Base-by-base conservation (phyloP, 2,797 vertebrate genomes). In the Parotocinclus haroldoi region DNA sequence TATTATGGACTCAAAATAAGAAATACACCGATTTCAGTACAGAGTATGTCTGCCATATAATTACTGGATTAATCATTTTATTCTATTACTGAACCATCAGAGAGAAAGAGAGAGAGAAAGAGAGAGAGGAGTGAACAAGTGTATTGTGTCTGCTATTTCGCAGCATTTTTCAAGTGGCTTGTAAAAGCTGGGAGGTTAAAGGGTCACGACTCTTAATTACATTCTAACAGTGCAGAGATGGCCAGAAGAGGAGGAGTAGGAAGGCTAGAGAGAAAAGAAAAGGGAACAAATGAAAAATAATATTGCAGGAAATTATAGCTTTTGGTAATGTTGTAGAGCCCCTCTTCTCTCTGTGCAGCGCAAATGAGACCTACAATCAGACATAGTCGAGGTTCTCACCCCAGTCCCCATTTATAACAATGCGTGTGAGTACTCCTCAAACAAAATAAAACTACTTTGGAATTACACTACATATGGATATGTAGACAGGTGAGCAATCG, bases 151-250 rank as follows among this genome's bases (percentile, higher is more conserved):
- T 91, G 89, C 88, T 87, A 87, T 89, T 89, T 61, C 62, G 87
- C 86, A 87, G 90, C 86, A 81, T 89, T 92, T 93, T 91, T 89
- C 90, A 88, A 92, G 90, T 88, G 80, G 90, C 91, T 89, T 89
- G 88, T 92, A 91, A 92, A 95, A 92, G 93, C 94, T 89, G 90
- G 86, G 88, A 93, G 93, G 84, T 86, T 93, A 73, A 88, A 88
- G 91, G 96, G 94, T 97, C 95, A 97, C 93, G 91, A 96, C 96
- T 97, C 94, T 97, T 94, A 93, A 94, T 94, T 94, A 94, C 90
- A 91, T 90, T 89, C 90, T 90, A 93, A 93, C 90, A 91, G 90
- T 87, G 89, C 89, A 91, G 92, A 94, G 93, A 94, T 92, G 92
- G 91, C 89, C 88, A 89, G 91, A 89, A 92, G 90, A 92, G 92